These are phyloP conservation scores for Solenopsis fugax DNA, from an alignment of 1,140 invertebrate genomes.

Conservation along the genomic window DNA sequence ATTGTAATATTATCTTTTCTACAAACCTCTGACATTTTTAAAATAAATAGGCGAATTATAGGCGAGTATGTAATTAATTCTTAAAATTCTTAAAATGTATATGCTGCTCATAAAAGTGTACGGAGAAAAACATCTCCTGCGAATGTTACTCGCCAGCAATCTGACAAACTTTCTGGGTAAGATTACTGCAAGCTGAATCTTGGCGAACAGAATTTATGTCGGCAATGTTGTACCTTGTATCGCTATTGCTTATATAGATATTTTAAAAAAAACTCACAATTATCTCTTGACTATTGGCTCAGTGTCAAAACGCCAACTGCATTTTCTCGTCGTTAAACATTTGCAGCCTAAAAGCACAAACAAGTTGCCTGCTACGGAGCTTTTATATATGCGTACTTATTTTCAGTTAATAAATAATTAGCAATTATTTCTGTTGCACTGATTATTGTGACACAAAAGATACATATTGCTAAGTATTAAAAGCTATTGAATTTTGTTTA, in stretches of 20 bases:
- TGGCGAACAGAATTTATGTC: constrained; percentile 23
- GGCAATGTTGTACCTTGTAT: constrained; percentile 45
- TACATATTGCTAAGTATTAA: neutral
- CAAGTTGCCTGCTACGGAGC: neutral
- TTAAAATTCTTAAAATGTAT: constrained; percentile 76
- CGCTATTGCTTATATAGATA: constrained; percentile 47
- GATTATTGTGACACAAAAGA: neutral
- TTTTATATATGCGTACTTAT: constrained; percentile 14
- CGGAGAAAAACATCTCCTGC: constrained; percentile 91
- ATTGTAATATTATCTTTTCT: neutral
- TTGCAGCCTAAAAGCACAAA: constrained; percentile 37
- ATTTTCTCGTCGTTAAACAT: neutral
- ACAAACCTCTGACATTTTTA: neutral
- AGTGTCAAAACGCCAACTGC: neutral
- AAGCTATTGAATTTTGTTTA: constrained; percentile 15
- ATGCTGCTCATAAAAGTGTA: constrained; percentile 88
- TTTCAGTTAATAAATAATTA: constrained; percentile 25
- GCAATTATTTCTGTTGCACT: constrained; percentile 24
- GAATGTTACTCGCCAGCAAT: constrained; percentile 85
- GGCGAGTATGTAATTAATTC: constrained; percentile 75
- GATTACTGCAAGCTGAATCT: constrained; percentile 64
- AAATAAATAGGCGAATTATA: constrained; percentile 1
- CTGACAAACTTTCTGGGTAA: constrained; percentile 84
- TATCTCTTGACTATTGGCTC: neutral
- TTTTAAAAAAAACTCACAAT: neutral